These are phyloP conservation scores for Drosophila guanche DNA, from an alignment of 1,140 invertebrate genomes.

Conservation along the genomic window DNA sequence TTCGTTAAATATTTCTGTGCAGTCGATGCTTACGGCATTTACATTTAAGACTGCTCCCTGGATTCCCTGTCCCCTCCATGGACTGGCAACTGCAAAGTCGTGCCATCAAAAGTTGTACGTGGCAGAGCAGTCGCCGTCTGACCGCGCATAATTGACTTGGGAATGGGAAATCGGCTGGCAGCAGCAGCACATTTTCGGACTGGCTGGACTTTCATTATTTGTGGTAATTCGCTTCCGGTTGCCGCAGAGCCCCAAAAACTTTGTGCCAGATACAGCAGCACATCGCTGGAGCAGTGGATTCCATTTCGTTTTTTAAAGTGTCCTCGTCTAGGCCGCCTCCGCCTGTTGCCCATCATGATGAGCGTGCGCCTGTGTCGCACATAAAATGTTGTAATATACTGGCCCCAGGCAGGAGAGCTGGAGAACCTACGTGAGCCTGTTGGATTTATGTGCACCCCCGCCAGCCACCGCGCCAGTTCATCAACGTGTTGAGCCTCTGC, in stretches of 20 bases:
- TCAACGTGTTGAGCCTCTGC: constrained; percentile 65
- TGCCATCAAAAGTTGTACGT: constrained; percentile 45
- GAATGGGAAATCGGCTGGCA: neutral
- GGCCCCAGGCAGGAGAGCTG: constrained; percentile 21
- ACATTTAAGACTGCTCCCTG: constrained; percentile 40
- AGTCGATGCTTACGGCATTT: constrained; percentile 28
- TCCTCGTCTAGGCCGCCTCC: constrained; percentile 4
- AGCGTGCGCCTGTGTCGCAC: constrained; percentile 30
- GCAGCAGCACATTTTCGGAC: constrained; percentile 18
- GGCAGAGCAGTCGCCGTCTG: constrained; percentile 22
- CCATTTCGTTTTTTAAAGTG: constrained; percentile 1
- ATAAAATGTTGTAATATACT: constrained; percentile 72
- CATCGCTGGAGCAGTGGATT: neutral
- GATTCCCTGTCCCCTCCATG: constrained; percentile 43
- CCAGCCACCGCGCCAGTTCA: constrained; percentile 50
- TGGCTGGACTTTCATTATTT: constrained; percentile 57
- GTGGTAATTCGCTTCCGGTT: constrained; percentile 61
- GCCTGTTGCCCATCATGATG: constrained; percentile 22
- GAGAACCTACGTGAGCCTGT: constrained; percentile 30
- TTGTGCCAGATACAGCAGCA: constrained; percentile 16
- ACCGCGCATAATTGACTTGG: constrained; percentile 52
- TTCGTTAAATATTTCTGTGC: constrained; percentile 31
- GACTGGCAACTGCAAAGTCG: constrained; percentile 32
- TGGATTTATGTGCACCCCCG: constrained; percentile 58
- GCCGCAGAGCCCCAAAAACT: constrained; percentile 25